Base-by-base conservation (phyloP, 2,113 vertebrate species). In the Callionymus lyra region DNA sequence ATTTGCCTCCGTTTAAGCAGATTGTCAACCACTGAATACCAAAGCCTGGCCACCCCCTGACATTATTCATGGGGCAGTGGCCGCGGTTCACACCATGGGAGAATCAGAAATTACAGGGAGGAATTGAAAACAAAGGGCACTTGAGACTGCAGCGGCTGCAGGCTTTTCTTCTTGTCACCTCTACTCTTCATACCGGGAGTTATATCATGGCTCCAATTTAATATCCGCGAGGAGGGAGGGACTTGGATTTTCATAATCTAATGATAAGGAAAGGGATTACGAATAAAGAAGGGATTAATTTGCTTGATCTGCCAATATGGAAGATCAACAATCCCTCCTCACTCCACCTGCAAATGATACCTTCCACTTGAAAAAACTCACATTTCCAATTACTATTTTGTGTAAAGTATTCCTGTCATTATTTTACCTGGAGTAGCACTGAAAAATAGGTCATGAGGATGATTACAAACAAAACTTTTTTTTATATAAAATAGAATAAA, bases 211-310 rank as follows among this genome's bases (percentile, higher is more conserved):
- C 77, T 79, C 73, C 82, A 87, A 83, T 92, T 86, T 84, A 82
- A 87, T 86, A 74, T 74, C 50, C 71, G 71, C 81, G 86, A 85
- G 72, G 67, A 82, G 75, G 82, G 72, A 63, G 65, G 76, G 77
- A 86, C 82, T 71, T 84, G 82, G 77, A 80, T 70, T 69, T 73
- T 85, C 63, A 78, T 89, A 87, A 88, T 91, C 79, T 79, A 84
- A 74, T 84, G 83, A 86, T 78, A 79, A 79, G 79, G 59, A 81
- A 78, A 77, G 66, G 84, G 85, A 86, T 88, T 87, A 86, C 76
- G 61, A 83, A 82, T 74, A 78, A 83, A 81, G 75, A 82, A 77
- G 77, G 85, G 82, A 92, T 88, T 91, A 86, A 86, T 89, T 87
- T 81, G 45, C 82, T 72, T 79, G 73, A 83, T 89, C 88, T 85